Evolutionary conservation across 2,113 vertebrate genomes (phyloP).

Genomic region (Pelobates fuscus): DNA sequence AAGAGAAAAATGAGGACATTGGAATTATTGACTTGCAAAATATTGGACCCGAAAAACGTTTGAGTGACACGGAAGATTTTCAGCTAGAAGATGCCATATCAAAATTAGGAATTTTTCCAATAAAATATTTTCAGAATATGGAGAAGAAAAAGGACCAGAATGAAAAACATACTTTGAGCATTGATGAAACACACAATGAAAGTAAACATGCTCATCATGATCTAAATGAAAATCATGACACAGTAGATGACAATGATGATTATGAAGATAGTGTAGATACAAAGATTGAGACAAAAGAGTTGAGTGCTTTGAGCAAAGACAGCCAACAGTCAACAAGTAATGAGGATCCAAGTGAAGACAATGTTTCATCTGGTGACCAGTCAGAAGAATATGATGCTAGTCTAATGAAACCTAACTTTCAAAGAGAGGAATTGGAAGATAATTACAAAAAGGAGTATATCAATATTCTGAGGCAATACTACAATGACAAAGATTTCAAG

Average conservation of each 20-base stretch:
- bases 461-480: neutral
- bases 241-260: neutral
- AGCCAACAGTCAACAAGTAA: neutral
- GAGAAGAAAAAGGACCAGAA: neutral
- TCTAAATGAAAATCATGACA: neutral
- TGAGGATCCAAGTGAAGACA: neutral
- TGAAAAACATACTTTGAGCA: neutral
- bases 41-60: neutral
- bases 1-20: neutral
- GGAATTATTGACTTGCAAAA: neutral
- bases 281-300: neutral
- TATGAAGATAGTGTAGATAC: neutral
- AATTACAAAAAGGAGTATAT: neutral
- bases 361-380: neutral
- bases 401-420: neutral
- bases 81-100: neutral
- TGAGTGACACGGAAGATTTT: neutral
- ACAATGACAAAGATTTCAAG: constrained; percentile 8
- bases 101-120: neutral
- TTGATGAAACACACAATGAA: neutral
- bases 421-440: neutral
- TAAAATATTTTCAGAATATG: neutral
- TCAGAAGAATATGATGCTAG: neutral
- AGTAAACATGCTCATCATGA: neutral
- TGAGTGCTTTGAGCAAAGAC: neutral